Conservation (phyloP, 2,113 vertebrate genomes). For the Neogale vison region DNA sequence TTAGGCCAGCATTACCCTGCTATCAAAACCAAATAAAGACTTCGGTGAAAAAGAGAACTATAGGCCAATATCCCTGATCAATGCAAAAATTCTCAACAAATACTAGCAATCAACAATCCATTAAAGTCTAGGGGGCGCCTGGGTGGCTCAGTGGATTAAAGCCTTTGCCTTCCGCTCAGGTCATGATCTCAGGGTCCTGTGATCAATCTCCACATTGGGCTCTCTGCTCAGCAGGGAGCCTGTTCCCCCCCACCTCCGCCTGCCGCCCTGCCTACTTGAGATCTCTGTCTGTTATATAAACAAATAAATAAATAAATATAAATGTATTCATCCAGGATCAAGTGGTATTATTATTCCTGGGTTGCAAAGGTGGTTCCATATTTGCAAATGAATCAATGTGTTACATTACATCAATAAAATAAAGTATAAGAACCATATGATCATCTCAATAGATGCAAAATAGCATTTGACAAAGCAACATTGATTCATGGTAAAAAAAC, state of each 20-base stretch:
- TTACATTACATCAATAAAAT: neutral
- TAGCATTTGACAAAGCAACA: neutral
- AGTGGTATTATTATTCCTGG: neutral
- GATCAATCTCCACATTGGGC: no score
- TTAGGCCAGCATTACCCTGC: neutral
- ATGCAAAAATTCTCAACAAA: neutral
- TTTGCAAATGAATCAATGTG: neutral
- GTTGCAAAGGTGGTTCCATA: neutral
- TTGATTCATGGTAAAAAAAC: neutral
- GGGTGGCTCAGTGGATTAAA: no score
- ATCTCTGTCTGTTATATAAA: no score
- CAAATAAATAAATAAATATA: no score
- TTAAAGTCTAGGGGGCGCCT: no score
- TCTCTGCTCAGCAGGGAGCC: no score
- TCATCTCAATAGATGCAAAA: neutral
- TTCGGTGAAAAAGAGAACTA: neutral
- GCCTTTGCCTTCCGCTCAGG: no score
- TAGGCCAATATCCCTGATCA: neutral
- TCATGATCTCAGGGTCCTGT: no score
- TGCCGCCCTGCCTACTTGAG: no score
- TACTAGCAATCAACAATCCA: no score
- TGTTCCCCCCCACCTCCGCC: rapidly evolving
- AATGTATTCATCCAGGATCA: neutral
- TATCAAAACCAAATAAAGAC: neutral
- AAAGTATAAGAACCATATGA: neutral